Conservation (phyloP, 2,888 invertebrate genomes). For the Lomographa bimaculata region DNA sequence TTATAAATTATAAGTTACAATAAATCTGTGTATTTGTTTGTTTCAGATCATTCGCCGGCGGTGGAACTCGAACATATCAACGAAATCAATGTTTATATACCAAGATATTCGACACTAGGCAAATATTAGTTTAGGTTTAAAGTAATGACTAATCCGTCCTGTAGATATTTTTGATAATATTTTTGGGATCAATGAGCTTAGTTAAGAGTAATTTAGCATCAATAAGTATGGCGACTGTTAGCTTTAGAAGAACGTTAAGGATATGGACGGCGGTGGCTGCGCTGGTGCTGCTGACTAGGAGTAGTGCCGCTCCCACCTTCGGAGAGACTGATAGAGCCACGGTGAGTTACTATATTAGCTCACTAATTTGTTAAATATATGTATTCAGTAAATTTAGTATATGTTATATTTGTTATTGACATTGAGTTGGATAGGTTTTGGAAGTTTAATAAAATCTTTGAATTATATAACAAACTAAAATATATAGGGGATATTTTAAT, state of each 20-base stretch:
- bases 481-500: too few species aligned
- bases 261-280: constrained; percentile 59
- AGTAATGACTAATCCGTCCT: constrained; percentile 59
- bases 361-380: neutral
- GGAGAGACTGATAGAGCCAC: constrained; percentile 72
- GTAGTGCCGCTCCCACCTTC: constrained; percentile 71
- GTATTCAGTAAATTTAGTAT: too few species aligned
- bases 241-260: constrained; percentile 63
- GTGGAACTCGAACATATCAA: constrained; percentile 52
- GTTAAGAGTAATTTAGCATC: constrained; percentile 45
- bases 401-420: too few species aligned
- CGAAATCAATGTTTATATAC: constrained; percentile 45
- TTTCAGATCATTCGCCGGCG: constrained; percentile 62
- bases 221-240: constrained; percentile 60
- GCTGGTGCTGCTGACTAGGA: constrained; percentile 60
- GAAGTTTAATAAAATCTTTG: too few species aligned
- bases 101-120: constrained; percentile 52
- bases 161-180: constrained; percentile 57
- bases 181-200: constrained; percentile 63
- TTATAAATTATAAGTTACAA: too few species aligned
- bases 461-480: too few species aligned
- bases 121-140: constrained; percentile 38
- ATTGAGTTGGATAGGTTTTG: constrained; percentile 19
- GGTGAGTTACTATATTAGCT: constrained; percentile 52
- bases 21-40: too few species aligned